Evolutionary conservation across 2,113 vertebrate species (phyloP).

Genomic region (Okapia johnstoni): DNA sequence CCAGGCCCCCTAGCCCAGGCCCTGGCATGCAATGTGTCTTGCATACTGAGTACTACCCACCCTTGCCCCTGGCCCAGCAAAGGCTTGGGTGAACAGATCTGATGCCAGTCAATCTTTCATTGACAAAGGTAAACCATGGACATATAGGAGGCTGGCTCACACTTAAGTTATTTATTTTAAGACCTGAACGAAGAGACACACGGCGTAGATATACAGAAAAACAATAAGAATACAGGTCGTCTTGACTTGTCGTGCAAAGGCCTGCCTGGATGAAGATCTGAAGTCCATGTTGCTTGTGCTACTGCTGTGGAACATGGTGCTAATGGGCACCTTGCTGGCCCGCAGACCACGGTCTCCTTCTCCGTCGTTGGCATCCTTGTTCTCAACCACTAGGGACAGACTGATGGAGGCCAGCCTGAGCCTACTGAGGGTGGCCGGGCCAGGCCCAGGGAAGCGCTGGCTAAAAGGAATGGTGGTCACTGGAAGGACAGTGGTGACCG

Average conservation of each 20-base stretch:
- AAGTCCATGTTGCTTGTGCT: not conserved
- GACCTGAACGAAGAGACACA: not conserved
- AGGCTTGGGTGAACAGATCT: not conserved
- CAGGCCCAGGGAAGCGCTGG: not conserved
- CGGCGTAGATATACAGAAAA: not conserved
- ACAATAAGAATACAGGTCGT: not conserved
- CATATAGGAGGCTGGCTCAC: not conserved
- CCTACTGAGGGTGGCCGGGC: not conserved
- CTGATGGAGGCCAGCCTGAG: not conserved
- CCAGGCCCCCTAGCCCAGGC: not conserved
- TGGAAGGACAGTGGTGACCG: not conserved
- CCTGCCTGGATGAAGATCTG: not conserved
- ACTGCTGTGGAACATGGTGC: constrained; percentile 24
- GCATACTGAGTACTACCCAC: not conserved
- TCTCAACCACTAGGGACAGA: not conserved
- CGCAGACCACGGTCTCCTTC: not conserved
- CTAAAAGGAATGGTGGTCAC: not conserved
- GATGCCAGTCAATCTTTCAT: not conserved
- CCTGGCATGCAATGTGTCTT: not conserved
- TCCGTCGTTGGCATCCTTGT: not conserved
- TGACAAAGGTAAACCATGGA: not conserved
- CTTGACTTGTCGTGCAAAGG: not conserved
- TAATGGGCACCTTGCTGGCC: not conserved
- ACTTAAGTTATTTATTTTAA: constrained; percentile 39
- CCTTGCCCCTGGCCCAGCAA: not conserved